Evolutionary conservation across 2,113 vertebrate genomes (phyloP).

Genomic region (Glaucomys volans): DNA sequence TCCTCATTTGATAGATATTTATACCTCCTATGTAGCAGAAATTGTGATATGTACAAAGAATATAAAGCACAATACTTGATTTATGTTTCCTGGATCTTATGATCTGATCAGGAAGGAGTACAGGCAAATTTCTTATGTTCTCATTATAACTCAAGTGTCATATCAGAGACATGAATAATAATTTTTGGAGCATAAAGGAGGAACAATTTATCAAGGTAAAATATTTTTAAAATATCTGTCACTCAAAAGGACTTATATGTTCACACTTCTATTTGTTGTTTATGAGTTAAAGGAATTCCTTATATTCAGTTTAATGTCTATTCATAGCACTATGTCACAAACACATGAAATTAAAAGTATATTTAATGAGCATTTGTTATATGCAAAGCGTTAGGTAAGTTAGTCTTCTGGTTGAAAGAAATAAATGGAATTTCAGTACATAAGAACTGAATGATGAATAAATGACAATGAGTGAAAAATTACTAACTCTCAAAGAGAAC

Average conservation of each 20-base stretch:
- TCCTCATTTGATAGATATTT: neutral
- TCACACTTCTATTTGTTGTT: neutral
- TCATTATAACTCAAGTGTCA: neutral
- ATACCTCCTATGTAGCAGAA: neutral
- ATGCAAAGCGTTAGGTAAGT: neutral
- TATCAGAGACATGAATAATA: neutral
- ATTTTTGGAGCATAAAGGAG: neutral
- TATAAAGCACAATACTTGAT: neutral
- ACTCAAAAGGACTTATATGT: neutral
- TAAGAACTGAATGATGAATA: constrained; percentile 36
- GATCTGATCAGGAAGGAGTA: neutral
- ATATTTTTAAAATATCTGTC: neutral
- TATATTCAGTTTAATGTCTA: neutral
- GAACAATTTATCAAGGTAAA: neutral
- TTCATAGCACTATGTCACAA: neutral
- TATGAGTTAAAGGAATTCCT: neutral
- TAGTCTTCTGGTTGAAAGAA: neutral
- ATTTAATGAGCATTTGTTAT: neutral
- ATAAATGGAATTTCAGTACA: neutral
- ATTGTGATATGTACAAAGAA: neutral
- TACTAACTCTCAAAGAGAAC: neutral
- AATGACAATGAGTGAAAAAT: constrained; percentile 12
- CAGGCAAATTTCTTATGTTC: neutral
- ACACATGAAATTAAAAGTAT: neutral
- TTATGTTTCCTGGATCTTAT: neutral